These are phyloP conservation scores for Dissostichus mawsoni DNA, from an alignment of 2,113 vertebrate genomes.

Conservation along the genomic window DNA sequence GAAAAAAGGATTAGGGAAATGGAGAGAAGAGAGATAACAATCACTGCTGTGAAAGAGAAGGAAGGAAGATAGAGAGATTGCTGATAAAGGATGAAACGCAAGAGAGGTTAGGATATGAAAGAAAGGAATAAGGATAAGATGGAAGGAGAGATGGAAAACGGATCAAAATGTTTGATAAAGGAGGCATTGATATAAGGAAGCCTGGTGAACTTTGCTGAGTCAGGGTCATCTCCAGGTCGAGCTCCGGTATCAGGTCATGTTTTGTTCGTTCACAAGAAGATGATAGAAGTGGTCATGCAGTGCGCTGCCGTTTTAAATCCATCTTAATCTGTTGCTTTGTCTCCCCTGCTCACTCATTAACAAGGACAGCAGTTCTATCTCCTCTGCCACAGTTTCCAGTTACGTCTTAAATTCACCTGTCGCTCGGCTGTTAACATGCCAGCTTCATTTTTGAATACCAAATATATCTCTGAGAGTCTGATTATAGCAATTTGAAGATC, in stretches of 20 bases:
- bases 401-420: background rate
- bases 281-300: slow-evolving; percentile 21
- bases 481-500: too few relatives aligned
- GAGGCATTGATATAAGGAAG: too few relatives aligned
- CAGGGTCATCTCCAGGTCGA: slow-evolving; percentile 31
- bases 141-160: background rate
- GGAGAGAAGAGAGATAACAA: background rate
- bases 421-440: background rate
- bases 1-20: background rate
- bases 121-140: background rate
- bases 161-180: too few relatives aligned
- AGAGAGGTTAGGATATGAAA: slow-evolving; percentile 4
- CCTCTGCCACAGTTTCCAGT: background rate
- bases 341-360: slow-evolving; percentile 1
- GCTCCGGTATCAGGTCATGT: background rate
- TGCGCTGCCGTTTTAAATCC: slow-evolving; percentile 18
- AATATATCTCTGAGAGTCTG: too few relatives aligned
- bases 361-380: background rate
- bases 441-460: background rate
- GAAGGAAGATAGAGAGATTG: background rate
- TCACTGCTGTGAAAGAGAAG: background rate
- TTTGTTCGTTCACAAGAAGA: slow-evolving; percentile 8
- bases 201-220: background rate
- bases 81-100: background rate
- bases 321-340: slow-evolving; percentile 38